phyloP scores from a whole-genome alignment of 2,797 vertebrate genomes.

The Acomys russatus region DNA sequence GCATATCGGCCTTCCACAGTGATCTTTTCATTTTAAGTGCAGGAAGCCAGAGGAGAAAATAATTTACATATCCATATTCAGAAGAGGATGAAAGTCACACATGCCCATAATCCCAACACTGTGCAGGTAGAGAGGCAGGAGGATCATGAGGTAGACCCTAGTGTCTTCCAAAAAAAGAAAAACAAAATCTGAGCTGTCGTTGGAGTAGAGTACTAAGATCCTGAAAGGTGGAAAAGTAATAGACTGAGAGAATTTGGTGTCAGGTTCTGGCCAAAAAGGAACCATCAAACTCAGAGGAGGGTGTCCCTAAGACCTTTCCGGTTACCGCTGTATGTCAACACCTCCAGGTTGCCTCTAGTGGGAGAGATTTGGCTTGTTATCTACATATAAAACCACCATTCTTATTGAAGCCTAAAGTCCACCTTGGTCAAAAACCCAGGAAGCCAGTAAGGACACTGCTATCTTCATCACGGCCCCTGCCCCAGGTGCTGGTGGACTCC shows the following conservation, averaged over 20 bases:
- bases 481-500: not conserved
- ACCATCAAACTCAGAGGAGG: not conserved
- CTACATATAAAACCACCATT: not conserved
- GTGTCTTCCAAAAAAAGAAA: no score
- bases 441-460: not conserved
- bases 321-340: not conserved
- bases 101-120: not conserved
- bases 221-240: not conserved
- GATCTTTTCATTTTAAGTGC: not conserved
- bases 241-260: not conserved
- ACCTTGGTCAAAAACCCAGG: not conserved
- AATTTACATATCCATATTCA: not conserved
- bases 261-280: conserved; percentile 1
- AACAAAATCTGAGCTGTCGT: not conserved
- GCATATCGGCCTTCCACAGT: not conserved
- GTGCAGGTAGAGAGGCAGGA: not conserved
- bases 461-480: not conserved
- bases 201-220: not conserved
- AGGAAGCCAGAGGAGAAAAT: not conserved
- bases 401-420: conserved; percentile 49
- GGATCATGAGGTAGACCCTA: not conserved
- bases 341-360: not conserved
- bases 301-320: not conserved
- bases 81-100: not conserved
- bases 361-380: not conserved